phyloP scores from a whole-genome alignment of 2,888 invertebrate species.

The Coenonympha arcania region DNA sequence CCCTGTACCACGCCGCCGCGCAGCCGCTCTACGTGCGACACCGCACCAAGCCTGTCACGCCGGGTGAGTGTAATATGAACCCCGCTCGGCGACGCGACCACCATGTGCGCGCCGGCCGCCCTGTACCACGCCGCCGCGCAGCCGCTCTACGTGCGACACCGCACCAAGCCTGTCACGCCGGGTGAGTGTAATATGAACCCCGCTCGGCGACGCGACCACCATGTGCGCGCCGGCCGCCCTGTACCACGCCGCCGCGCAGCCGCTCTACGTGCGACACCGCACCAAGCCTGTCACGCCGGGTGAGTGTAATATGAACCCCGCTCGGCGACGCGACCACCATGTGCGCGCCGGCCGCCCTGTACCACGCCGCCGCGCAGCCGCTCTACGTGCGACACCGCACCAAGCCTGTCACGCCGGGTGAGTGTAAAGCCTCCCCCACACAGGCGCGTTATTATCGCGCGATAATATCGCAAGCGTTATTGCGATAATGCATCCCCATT shows the following conservation, averaged over 20 bases:
- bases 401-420: slow-evolving; percentile 59
- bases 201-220: not conserved
- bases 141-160: slow-evolving; percentile 73
- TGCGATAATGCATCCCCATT: too few relatives aligned
- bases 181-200: too few relatives aligned
- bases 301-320: too few relatives aligned
- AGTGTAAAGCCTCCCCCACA: too few relatives aligned
- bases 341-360: slow-evolving; percentile 94
- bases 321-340: slow-evolving; percentile 58
- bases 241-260: slow-evolving; percentile 87
- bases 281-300: slow-evolving; percentile 61
- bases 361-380: slow-evolving; percentile 85
- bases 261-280: slow-evolving; percentile 73
- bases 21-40: slow-evolving; percentile 76
- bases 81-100: not conserved
- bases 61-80: too few relatives aligned
- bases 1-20: slow-evolving; percentile 90
- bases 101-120: slow-evolving; percentile 93
- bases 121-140: slow-evolving; percentile 90
- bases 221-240: slow-evolving; percentile 95
- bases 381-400: slow-evolving; percentile 73
- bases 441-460: too few relatives aligned
- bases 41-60: slow-evolving; percentile 59
- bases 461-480: too few relatives aligned
- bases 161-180: slow-evolving; percentile 61